These are phyloP conservation scores for Plumapathes pennacea DNA, from an alignment of 92 coral and sea anemone genomes.

Conservation along the genomic window DNA sequence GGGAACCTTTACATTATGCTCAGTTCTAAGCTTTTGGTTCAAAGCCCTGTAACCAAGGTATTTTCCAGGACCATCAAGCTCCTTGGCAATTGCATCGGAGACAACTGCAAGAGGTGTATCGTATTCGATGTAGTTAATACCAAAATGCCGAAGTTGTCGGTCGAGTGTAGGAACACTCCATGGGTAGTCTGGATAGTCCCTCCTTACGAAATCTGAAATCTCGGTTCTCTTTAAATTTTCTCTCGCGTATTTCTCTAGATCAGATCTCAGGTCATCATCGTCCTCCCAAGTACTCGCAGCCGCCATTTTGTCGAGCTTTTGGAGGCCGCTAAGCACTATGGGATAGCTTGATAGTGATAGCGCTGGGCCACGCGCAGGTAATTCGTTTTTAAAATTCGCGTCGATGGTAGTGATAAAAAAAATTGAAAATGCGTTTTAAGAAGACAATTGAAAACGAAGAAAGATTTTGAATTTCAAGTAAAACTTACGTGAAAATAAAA, in stretches of 20 bases:
- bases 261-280: too few species aligned
- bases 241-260: slow-evolving; percentile 26
- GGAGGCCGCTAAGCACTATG: too few species aligned
- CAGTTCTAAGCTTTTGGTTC: slow-evolving; percentile 48
- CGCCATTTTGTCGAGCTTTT: too few species aligned
- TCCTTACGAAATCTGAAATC: slow-evolving; percentile 38
- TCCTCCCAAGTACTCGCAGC: too few species aligned
- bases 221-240: slow-evolving; percentile 34
- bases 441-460: too few species aligned
- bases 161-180: slow-evolving; percentile 55
- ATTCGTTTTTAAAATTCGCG: too few species aligned
- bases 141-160: slow-evolving; percentile 51
- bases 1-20: slow-evolving; percentile 38
- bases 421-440: too few species aligned
- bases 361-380: too few species aligned
- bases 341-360: too few species aligned
- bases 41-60: slow-evolving; percentile 50
- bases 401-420: too few species aligned
- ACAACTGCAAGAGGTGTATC: slow-evolving; percentile 35
- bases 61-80: slow-evolving; percentile 51
- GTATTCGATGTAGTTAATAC: slow-evolving; percentile 52
- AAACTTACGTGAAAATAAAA: too few species aligned
- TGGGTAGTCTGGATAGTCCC: slow-evolving; percentile 42
- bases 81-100: slow-evolving; percentile 47
- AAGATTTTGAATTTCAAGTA: too few species aligned